Percentiles rank a stretch among this genome's conserved stretches.
phyloP scores from a whole-genome alignment of 2,888 invertebrate species.

The Drosophila eohydei region DNA sequence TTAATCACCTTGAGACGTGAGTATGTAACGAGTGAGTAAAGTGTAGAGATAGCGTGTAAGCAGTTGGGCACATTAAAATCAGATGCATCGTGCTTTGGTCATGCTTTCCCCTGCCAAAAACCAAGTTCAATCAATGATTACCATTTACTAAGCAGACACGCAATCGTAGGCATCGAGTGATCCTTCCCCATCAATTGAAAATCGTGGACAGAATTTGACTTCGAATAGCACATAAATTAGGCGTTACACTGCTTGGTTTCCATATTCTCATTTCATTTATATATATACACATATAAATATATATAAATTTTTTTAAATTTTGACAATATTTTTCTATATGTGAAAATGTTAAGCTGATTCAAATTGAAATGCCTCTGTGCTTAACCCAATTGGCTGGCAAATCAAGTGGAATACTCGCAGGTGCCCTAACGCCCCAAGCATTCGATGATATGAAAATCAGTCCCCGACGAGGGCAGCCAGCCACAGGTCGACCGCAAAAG shows the following conservation, averaged over 20 bases:
- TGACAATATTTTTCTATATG: conserved; percentile 4
- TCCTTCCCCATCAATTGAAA: background rate
- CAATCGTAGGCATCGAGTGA: background rate
- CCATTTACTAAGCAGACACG: background rate
- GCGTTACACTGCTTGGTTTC: background rate
- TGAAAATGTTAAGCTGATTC: conserved; percentile 44
- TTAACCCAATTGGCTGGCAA: conserved; percentile 36
- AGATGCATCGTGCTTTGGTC: background rate
- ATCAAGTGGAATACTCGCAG: conserved; percentile 41
- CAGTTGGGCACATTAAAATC: too few relatives aligned
- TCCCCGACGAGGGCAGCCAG: background rate
- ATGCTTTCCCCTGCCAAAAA: background rate
- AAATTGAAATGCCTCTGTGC: conserved; percentile 49
- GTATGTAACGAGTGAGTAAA: too few relatives aligned
- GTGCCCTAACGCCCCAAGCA: conserved; percentile 3
- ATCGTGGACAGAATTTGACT: background rate
- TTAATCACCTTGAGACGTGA: too few relatives aligned
- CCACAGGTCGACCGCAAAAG: conserved; percentile 45
- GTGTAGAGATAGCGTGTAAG: too few relatives aligned
- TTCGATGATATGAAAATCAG: conserved; percentile 17
- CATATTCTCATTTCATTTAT: conserved; percentile 11
- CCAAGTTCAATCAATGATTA: conserved; percentile 1
- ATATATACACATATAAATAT: background rate
- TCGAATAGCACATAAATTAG: background rate
- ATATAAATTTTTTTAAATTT: background rate